Evolutionary conservation across 1,140 invertebrate species (phyloP).

Genomic region (Metaphire vulgaris): DNA sequence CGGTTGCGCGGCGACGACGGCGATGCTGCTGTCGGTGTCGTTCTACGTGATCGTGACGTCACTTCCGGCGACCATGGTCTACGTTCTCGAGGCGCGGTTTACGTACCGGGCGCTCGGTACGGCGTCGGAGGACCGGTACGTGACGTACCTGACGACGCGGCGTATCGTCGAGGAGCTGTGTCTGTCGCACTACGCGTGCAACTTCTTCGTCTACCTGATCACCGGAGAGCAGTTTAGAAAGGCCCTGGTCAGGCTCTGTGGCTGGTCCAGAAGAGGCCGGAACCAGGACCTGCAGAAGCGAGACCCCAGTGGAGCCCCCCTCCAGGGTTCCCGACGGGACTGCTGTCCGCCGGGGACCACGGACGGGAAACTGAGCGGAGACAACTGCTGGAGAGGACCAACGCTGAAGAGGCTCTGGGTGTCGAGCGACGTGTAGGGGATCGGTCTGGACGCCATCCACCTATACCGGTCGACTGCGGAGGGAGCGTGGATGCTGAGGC

Average conservation of each 20-base stretch:
- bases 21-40: slow-evolving; percentile 47
- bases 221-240: slow-evolving; percentile 44
- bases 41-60: slow-evolving; percentile 49
- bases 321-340: too few relatives aligned
- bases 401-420: too few relatives aligned
- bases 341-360: too few relatives aligned
- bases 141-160: slow-evolving; percentile 37
- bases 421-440: too few relatives aligned
- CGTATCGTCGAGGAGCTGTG: slow-evolving; percentile 45
- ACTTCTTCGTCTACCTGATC: slow-evolving; percentile 47
- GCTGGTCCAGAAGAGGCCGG: slow-evolving; percentile 14
- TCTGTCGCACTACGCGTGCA: too few relatives aligned
- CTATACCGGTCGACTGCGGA: too few relatives aligned
- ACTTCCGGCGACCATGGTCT: slow-evolving; percentile 45
- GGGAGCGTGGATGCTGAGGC: too few relatives aligned
- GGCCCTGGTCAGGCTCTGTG: background rate
- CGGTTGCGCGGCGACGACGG: slow-evolving; percentile 38
- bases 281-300: too few relatives aligned
- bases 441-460: too few relatives aligned
- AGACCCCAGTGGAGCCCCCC: too few relatives aligned
- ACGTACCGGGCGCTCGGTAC: slow-evolving; percentile 9
- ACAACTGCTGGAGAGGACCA: too few relatives aligned
- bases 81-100: slow-evolving; percentile 36
- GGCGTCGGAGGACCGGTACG: slow-evolving; percentile 34
- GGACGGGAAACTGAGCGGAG: too few relatives aligned